These are phyloP conservation scores for Procavia capensis DNA, from an alignment of 2,113 vertebrate genomes.

Conservation along the genomic window DNA sequence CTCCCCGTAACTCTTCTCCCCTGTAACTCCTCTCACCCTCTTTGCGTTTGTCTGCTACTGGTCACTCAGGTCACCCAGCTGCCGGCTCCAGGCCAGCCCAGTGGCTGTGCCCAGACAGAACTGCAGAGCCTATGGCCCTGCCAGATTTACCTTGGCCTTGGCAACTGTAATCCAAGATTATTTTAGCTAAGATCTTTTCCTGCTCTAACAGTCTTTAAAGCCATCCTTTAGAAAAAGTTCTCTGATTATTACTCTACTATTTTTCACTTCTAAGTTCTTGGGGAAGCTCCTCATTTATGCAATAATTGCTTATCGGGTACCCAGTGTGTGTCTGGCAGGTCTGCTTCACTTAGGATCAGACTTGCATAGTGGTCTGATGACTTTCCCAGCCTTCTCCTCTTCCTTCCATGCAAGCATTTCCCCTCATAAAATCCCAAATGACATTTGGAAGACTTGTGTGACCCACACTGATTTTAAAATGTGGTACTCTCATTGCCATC, in stretches of 20 bases:
- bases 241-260: background rate
- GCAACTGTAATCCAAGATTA: background rate
- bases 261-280: constrained; percentile 42
- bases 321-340: background rate
- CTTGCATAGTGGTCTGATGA: background rate
- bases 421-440: background rate
- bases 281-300: background rate
- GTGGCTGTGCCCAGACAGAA: background rate
- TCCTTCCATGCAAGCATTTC: background rate
- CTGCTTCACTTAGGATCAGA: background rate
- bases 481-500: background rate
- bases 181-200: background rate
- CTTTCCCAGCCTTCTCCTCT: background rate
- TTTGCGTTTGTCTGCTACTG: background rate
- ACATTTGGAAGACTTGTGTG: background rate
- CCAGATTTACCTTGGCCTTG: background rate
- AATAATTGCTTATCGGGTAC: background rate
- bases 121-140: background rate
- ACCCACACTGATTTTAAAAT: background rate
- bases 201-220: background rate
- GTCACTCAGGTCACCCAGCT: background rate
- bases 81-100: background rate
- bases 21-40: background rate
- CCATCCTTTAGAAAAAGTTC: constrained; percentile 6
- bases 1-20: background rate